Percentiles rank a stretch among this genome's conserved stretches.
These are phyloP conservation scores for Spizaetus ornatus DNA, from an alignment of 2,113 vertebrate species.

Conservation along the genomic window DNA sequence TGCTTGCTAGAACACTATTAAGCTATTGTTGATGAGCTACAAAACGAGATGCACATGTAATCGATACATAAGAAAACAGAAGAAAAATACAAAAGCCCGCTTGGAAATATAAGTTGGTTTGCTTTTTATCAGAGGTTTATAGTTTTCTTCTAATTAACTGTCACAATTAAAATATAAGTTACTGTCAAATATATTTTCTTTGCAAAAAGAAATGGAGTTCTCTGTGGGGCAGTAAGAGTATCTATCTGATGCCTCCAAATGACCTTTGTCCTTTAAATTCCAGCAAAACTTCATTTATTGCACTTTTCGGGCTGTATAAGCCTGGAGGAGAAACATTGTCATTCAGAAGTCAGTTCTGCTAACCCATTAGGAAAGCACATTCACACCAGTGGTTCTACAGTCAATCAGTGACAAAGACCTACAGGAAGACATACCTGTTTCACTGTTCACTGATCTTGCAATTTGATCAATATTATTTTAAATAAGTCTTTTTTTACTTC, in stretches of 20 bases:
- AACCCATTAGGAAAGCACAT: constrained; percentile 56
- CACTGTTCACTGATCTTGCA: constrained; percentile 58
- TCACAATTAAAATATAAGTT: not conserved
- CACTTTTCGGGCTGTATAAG: not conserved
- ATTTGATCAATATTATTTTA: constrained; percentile 72
- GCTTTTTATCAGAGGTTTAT: not conserved
- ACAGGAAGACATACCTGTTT: constrained; percentile 57
- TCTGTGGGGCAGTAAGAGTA: not conserved
- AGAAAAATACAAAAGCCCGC: not conserved
- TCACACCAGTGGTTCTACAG: constrained; percentile 38
- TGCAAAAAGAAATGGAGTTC: not conserved
- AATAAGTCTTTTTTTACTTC: constrained; percentile 41
- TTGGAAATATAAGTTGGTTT: not conserved
- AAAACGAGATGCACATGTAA: not conserved
- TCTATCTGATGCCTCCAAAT: not conserved
- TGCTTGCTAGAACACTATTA: not conserved
- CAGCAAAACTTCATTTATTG: constrained; percentile 34
- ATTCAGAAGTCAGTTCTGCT: constrained; percentile 63
- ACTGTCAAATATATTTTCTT: not conserved
- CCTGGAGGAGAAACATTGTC: constrained; percentile 51
- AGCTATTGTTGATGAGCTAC: not conserved
- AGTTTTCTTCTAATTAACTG: not conserved
- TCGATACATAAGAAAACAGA: not conserved
- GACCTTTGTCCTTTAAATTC: constrained; percentile 31
- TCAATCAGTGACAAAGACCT: constrained; percentile 50